Base-by-base conservation (phyloP, 2,888 invertebrate genomes). In the Megaustenia siamemsis region DNA sequence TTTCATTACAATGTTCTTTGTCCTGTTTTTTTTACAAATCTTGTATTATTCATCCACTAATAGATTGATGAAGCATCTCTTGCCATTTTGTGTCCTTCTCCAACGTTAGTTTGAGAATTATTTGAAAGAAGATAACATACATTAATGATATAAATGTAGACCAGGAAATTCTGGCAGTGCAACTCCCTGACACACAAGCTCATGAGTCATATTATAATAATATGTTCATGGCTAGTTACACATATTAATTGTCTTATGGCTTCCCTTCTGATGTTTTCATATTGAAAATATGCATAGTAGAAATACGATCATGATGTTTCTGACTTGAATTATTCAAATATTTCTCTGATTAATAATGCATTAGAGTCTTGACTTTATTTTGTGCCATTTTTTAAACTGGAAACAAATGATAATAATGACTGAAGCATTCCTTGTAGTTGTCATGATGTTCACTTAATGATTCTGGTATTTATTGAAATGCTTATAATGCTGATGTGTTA, bases 371-470 rank as follows among this genome's bases (percentile, higher is more conserved):
- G 49, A 76, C 49, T 8, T 76, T 32, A 56, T 32, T 83, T 49
- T 78, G 83, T 83, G 83, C 83, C 83, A 83, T 83, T 83, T 77
- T 75, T 73, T 10, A 76, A 40, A 69, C 49, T 68, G 77, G 68
- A 53, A 68, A 77, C 53, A 60, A 32, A 32, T n/a, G 40, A 21
- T 68, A 6, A 32, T 32, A 45, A 45, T 75, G 66, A 83, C 71
- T 63, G 38, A 71, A 71, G n/a, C 83, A 83, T 83, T 83, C 83
- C 83, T 83, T 78, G 71, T 78, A 77, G 76, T 35, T 45, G n/a
- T 28, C 18, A 63, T 83, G 49, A 40, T 69, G 73, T 38, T 53
- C 21, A 28, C 73, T 82, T 24, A 28, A 35, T 78, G 69, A 53
- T 43, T 80, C 35, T 76, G 12, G 21, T 81, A 38, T 73, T 56